These are phyloP conservation scores for Horisme vitalbata DNA, from an alignment of 2,888 invertebrate genomes.

Conservation along the genomic window DNA sequence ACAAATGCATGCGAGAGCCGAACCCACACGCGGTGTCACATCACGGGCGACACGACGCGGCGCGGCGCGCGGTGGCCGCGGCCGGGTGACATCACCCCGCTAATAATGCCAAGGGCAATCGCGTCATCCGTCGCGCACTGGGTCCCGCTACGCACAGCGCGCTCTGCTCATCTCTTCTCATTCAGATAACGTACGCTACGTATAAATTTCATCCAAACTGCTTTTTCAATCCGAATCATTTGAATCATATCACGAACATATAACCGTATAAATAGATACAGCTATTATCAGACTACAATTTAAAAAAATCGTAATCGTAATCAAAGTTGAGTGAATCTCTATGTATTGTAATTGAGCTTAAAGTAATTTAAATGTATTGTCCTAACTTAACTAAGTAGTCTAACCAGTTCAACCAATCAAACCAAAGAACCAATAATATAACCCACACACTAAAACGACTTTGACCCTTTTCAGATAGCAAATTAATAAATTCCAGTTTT, in stretches of 20 bases:
- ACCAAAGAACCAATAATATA: no score
- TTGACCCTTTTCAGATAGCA: slow-evolving; percentile 2
- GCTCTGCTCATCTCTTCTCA: slow-evolving; percentile 11
- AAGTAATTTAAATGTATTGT: no score
- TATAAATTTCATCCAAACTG: no score
- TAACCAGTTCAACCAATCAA: no score
- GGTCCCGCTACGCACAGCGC: slow-evolving; percentile 1
- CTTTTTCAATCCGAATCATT: no score
- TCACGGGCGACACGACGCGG: background rate
- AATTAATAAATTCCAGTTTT: slow-evolving; percentile 9
- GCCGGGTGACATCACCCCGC: slow-evolving; percentile 34
- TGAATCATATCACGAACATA: background rate
- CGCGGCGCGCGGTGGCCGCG: slow-evolving; percentile 11
- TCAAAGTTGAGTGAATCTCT: no score
- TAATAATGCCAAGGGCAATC: slow-evolving; percentile 71
- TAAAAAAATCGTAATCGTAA: no score
- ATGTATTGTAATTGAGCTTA: no score
- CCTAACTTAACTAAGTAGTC: no score
- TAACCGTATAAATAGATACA: no score
- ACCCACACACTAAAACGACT: background rate
- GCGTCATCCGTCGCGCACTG: slow-evolving; percentile 40
- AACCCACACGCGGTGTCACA: slow-evolving; percentile 8
- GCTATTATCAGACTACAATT: no score
- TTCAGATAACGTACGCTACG: slow-evolving; percentile 17
- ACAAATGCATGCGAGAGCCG: background rate